Evolutionary conservation across 2,797 vertebrate genomes (phyloP), one percentile per base, ranked within the genome.

Genomic region (Sebastes glaucus): DNA sequence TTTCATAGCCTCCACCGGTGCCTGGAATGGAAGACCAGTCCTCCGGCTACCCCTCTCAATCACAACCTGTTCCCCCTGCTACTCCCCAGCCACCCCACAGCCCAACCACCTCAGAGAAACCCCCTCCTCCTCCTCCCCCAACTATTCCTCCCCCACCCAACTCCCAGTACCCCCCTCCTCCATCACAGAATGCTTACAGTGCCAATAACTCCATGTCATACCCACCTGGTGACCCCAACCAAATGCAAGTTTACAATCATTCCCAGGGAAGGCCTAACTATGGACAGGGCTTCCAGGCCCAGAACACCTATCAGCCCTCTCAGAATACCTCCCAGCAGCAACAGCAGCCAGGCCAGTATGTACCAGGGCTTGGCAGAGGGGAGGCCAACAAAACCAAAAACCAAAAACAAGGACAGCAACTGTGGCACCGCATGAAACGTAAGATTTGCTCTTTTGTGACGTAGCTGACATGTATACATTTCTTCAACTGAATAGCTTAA

Each of bases 391-490:
- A 92, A 94, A 89, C 91, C 71, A 95, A 93, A 96, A 93, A 94
- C 93, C 90, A 97, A 93, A 94, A 92, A 74, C 96, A 96, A 72
- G 96, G 96, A 78, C 97, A 97, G 73, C 97, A 97, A 81, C 90
- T 97, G 8, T 98, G 97, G 97, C 97, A 97, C 60, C 97, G 97
- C 57, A 98, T 98, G 97, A 98, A 98, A 91, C 97, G 94, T 95
- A 90, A 88, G 87, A 23, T 61, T 67, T 52, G 2, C 5, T 46
- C 6, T 46, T 61, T 77, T 74, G 3, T 64, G 6, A 63, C 9
- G 1, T 59, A 22, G 18, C 9, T 66, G 4, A 14, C 13, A 22
- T 4, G 4, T 57, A 2, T 60, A 35, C 5, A 1, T 57, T 57
- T 64, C 0, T n/a, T 27, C 4, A 42, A 2, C 16, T 35, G 13